These are phyloP conservation scores for Zaprionus nigranus DNA, from an alignment of 1,140 invertebrate species.

Conservation along the genomic window DNA sequence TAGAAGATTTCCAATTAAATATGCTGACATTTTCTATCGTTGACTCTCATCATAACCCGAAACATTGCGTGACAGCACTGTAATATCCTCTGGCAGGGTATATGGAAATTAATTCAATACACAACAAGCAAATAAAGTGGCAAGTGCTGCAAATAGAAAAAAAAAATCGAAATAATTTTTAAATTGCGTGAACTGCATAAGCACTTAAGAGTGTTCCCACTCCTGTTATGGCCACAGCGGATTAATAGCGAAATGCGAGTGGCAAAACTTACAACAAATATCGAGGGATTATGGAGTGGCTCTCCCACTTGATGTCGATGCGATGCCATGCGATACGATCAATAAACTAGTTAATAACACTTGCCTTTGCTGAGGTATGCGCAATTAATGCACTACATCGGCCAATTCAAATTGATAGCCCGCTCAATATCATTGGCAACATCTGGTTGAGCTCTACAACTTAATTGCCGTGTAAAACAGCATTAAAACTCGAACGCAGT, in stretches of 20 bases:
- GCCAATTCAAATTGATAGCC: conserved; percentile 41
- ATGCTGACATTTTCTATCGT: background rate
- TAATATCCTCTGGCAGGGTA: background rate
- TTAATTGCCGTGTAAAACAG: conserved; percentile 77
- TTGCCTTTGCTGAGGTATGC: conserved; percentile 14
- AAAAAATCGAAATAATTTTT: conserved; percentile 41
- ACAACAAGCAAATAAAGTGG: conserved; percentile 44
- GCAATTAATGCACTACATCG: conserved; percentile 28
- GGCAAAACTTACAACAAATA: background rate
- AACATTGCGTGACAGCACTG: background rate
- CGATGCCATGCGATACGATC: conserved; percentile 10
- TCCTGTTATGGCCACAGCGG: background rate
- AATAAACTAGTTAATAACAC: conserved; percentile 37
- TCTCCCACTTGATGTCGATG: background rate
- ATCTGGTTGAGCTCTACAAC: conserved; percentile 51
- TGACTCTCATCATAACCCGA: background rate
- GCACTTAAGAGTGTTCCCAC: conserved; percentile 7
- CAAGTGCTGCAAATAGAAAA: conserved; percentile 24
- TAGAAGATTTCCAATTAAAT: too few relatives aligned
- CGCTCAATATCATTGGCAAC: conserved; percentile 40
- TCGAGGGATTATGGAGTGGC: conserved; percentile 1
- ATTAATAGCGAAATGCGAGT: background rate
- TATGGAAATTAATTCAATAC: conserved; percentile 28
- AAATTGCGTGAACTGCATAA: conserved; percentile 35
- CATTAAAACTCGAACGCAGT: conserved; percentile 47